Percentiles rank a stretch among this genome's conserved stretches.
Evolutionary conservation across 2,797 vertebrate species (phyloP).

Genomic region (Dipus sagitta): DNA sequence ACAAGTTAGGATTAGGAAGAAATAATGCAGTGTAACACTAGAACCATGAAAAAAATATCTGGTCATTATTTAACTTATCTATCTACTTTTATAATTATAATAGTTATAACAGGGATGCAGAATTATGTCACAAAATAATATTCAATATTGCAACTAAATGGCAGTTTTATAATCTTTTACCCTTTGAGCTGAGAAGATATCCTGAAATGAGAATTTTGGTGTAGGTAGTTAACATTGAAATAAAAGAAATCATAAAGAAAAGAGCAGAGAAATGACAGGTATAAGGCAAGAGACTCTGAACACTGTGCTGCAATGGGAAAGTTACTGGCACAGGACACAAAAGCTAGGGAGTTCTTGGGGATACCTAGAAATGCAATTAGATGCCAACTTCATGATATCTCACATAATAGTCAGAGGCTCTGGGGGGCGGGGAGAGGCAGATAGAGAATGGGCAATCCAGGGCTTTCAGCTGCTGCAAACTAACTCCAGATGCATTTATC

Average conservation of each 20-base stretch:
- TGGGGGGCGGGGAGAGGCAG: too few relatives aligned
- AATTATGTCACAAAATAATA: background rate
- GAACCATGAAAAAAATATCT: background rate
- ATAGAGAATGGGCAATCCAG: too few relatives aligned
- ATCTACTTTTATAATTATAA: background rate
- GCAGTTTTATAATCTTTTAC: too few relatives aligned
- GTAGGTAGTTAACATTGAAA: background rate
- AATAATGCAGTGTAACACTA: background rate
- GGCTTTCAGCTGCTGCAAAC: too few relatives aligned
- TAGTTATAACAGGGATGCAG: background rate
- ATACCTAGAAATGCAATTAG: background rate
- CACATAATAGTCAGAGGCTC: background rate
- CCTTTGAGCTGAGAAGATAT: background rate
- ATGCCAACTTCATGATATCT: background rate
- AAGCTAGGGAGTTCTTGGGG: fast-evolving
- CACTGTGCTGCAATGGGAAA: background rate
- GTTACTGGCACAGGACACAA: background rate
- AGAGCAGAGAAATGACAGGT: background rate
- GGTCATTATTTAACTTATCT: too few relatives aligned
- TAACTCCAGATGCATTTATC: too few relatives aligned
- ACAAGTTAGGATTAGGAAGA: background rate
- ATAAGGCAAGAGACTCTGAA: too few relatives aligned
- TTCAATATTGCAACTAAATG: background rate
- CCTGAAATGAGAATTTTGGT: background rate
- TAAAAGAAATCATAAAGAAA: background rate